Evolutionary conservation across 2,888 invertebrate species (phyloP), one percentile per base, ranked within the genome.

Genomic region (Polia nebulosa): DNA sequence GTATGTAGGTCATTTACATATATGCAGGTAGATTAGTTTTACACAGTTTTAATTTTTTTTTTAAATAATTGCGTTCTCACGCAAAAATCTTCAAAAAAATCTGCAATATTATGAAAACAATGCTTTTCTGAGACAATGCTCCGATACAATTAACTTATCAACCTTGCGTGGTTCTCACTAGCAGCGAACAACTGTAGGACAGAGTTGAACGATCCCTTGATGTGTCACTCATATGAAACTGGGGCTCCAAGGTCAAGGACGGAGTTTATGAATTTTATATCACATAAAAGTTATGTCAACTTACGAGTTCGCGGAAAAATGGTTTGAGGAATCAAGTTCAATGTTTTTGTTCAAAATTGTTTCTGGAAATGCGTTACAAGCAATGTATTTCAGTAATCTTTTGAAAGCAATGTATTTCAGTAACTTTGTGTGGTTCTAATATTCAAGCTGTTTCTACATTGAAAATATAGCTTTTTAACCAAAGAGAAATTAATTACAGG

Each of bases 161-260:
- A 66, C 62, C 67, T 76, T 73, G 55, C 29, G 32, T 51, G 27
- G 44, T 72, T 75, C 61, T 56, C 63, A 59, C 11, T 52, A 56
- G 20, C 25, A 13, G 44, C 65, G 22, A 22, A 39, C 52, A 57
- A 68, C 22, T 47, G 56, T 60, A 47, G 66, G 45, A 70, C 66
- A 44, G 60, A 83, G 85, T 72, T 85, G 78, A 85, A 83, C 57
- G 82, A 63, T 82, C 80, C 59, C 68, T 73, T 85, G 71, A 75
- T 74, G 76, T 76, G 64, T 64, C 72, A 69, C 72, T 72, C 65
- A 64, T 47, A 52, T 64, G 22, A 71, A 70, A 71, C 61, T 62
- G 49, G 34, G 29, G 13, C 47, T 27, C 22, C 74, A 72, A 80
- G 81, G 83, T 63, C 82, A 81, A 76, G 74, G 82, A 34, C 57